phyloP scores from a whole-genome alignment of 1,140 invertebrate species.

The Diplogasteroides magnus region DNA sequence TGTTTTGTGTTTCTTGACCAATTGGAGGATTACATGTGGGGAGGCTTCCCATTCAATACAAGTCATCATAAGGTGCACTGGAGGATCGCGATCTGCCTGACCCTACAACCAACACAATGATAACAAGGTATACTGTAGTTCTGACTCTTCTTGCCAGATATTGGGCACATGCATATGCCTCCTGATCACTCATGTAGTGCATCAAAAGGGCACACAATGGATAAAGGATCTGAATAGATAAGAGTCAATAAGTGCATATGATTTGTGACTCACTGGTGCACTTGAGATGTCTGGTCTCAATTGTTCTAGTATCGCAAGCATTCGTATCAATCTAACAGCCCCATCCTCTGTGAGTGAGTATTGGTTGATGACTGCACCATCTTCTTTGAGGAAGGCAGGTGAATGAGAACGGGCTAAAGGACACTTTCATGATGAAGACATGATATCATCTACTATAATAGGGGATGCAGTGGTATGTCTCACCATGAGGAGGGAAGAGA shows the following conservation, averaged over 20 bases:
- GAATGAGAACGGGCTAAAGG: not conserved
- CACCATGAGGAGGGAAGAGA: no score
- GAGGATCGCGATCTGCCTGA: not conserved
- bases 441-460: no score
- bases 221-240: slow-evolving; percentile 43
- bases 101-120: no score
- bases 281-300: slow-evolving; percentile 47
- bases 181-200: slow-evolving; percentile 51
- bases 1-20: slow-evolving; percentile 31
- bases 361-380: not conserved
- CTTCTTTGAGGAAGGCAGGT: not conserved
- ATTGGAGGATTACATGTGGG: slow-evolving; percentile 17
- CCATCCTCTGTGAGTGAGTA: not conserved
- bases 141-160: slow-evolving; percentile 21
- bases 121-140: no score
- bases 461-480: no score
- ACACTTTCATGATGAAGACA: no score
- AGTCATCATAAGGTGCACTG: slow-evolving; percentile 15
- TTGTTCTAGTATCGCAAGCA: slow-evolving; percentile 50
- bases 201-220: slow-evolving; percentile 49
- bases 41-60: slow-evolving; percentile 25
- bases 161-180: slow-evolving; percentile 41
- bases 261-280: slow-evolving; percentile 41
- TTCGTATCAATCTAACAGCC: slow-evolving; percentile 36
- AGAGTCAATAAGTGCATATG: not conserved